Conservation (phyloP, 2,888 invertebrate genomes). For the Argyresthia albistria region DNA sequence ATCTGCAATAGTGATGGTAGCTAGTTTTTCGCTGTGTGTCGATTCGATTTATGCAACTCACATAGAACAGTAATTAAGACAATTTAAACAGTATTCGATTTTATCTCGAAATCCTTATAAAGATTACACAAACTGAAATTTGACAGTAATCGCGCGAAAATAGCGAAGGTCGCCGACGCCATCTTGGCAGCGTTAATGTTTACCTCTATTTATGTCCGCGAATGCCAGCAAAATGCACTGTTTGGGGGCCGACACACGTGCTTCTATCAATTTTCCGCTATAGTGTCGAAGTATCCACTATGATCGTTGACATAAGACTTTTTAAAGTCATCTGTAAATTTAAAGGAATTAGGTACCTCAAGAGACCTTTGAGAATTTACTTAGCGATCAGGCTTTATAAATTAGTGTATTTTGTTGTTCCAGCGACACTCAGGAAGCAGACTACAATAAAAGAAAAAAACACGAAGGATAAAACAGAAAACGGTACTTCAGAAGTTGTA, state of each 20-base stretch:
- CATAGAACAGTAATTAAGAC: too few relatives aligned
- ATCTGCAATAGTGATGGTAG: too few relatives aligned
- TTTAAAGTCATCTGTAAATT: too few relatives aligned
- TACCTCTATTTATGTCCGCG: slow-evolving; percentile 53
- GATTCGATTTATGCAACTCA: too few relatives aligned
- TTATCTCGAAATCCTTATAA: too few relatives aligned
- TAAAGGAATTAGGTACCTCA: too few relatives aligned
- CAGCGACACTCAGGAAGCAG: background rate
- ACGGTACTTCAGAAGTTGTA: slow-evolving; percentile 41
- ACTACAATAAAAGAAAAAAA: background rate
- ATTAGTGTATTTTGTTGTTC: background rate
- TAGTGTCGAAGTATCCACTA: too few relatives aligned
- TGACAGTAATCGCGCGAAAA: slow-evolving; percentile 37
- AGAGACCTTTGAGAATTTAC: too few relatives aligned
- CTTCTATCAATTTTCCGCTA: slow-evolving; percentile 35
- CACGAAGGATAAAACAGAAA: slow-evolving; percentile 46
- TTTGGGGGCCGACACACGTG: slow-evolving; percentile 47
- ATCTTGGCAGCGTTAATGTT: slow-evolving; percentile 63
- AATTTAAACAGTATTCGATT: too few relatives aligned
- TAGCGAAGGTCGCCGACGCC: slow-evolving; percentile 64
- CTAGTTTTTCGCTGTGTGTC: too few relatives aligned
- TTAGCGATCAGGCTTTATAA: too few relatives aligned
- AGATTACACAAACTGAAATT: background rate
- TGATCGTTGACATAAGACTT: too few relatives aligned
- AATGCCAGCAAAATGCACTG: slow-evolving; percentile 61